Evolutionary conservation across 2,113 vertebrate genomes (phyloP), one percentile per base, ranked within the genome.

Genomic region (Apistogramma diplotaenia): DNA sequence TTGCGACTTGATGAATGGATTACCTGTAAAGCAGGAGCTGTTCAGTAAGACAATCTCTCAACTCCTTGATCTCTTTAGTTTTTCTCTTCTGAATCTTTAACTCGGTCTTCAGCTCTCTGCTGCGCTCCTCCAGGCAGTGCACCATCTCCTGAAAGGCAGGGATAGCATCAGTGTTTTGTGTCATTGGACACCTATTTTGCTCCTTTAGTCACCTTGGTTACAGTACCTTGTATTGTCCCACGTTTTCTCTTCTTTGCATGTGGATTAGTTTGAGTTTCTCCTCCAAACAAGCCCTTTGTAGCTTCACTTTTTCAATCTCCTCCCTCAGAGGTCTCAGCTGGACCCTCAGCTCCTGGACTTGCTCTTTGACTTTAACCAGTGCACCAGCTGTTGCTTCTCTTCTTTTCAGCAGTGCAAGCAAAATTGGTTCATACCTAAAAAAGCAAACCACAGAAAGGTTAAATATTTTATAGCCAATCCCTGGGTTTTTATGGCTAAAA

Each of bases 21-120:
- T 89, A 97, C 98, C 97, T 98, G 91, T 96, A 98, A 60, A 95
- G 92, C 71, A 94, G 89, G 13, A 99, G 94, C 79, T 97, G 95
- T 51, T 93, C 89, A 10, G 95, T 89, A 2, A 97, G 96, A 67
- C 90, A 95, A 83, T 92, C 96, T 90, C 94, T 96, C 81, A 97
- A 78, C 59, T 95, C 95, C 78, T 97, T 96, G 79, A 97, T 93
- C 65, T 97, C 96, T 82, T 95, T 95, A 55, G 94, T 97, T 93
- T 97, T 97, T 90, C 92, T 96, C 71, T 96, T 95, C 90, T 99
- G 98, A 70, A 97, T 93, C 73, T 94, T 95, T 0, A 98, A 92
- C 25, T 96, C 96, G 0, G 93, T 97, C 91, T 95, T 97, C 82
- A 99, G 89, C 75, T 96, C 94, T 82, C 96, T 93, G 81, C 96